Evolutionary conservation across 1,140 invertebrate species (phyloP).

Genomic region (Drosophila kohkoa): DNA sequence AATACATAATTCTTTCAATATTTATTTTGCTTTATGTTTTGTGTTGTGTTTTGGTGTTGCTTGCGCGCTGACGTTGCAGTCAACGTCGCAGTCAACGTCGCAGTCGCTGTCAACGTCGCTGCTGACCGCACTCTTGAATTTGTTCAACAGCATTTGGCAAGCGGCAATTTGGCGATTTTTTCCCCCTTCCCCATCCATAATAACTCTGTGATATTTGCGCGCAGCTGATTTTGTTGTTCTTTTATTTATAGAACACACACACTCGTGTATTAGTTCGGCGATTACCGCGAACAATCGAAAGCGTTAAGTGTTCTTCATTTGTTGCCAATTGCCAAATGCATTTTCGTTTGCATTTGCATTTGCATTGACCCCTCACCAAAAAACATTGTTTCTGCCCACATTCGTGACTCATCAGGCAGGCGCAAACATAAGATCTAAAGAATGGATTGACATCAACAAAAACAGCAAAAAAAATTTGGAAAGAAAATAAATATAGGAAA

Average conservation of each 20-base stretch:
- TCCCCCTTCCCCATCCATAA: not conserved
- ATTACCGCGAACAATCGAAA: conserved; percentile 38
- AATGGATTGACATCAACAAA: conserved; percentile 16
- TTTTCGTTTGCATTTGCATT: conserved; percentile 10
- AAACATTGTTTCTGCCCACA: conserved; percentile 18
- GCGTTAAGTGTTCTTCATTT: conserved; percentile 55
- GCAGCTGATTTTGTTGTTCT: conserved; percentile 81
- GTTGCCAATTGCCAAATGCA: conserved; percentile 50
- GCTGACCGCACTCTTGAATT: conserved; percentile 67
- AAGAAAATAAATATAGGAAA: not conserved
- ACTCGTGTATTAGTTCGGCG: conserved; percentile 35
- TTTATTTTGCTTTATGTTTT: conserved; percentile 67
- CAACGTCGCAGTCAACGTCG: conserved; percentile 23
- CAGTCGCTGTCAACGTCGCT: conserved; percentile 23
- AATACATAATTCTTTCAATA: conserved; percentile 79
- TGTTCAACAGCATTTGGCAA: conserved; percentile 63
- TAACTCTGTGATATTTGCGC: conserved; percentile 61
- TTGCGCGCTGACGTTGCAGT: conserved; percentile 28
- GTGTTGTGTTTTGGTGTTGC: conserved; percentile 60
- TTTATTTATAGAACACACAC: conserved; percentile 62
- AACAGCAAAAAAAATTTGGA: conserved; percentile 4
- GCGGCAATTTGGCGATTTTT: conserved; percentile 18
- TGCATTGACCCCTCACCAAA: conserved; percentile 10
- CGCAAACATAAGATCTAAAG: conserved; percentile 8
- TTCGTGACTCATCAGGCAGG: conserved; percentile 43